Conservation (phyloP, 2,888 invertebrate species). For the Anthophora plumipes region DNA sequence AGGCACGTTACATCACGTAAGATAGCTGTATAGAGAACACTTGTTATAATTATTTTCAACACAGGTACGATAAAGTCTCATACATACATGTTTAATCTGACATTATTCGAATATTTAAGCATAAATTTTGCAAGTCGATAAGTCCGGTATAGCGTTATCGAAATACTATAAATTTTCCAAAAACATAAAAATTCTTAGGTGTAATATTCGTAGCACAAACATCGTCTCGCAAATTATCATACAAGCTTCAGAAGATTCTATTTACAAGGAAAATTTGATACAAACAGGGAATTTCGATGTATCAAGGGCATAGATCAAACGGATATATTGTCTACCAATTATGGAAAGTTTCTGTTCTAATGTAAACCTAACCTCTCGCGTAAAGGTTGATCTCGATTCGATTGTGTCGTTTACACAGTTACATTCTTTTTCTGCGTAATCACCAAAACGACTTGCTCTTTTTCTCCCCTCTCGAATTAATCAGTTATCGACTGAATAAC, state of each 20-base stretch:
- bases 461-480: constrained; percentile 5
- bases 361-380: constrained; percentile 3
- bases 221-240: not conserved
- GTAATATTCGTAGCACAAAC: not conserved
- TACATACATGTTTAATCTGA: not conserved
- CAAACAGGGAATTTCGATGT: not conserved
- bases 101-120: not conserved
- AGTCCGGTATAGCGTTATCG: not conserved
- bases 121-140: not conserved
- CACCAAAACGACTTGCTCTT: not conserved
- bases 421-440: not conserved
- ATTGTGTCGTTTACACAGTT: not conserved
- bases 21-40: not conserved
- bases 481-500: constrained; percentile 38
- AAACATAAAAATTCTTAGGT: not conserved
- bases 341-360: constrained; percentile 25
- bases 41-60: not conserved
- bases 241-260: not conserved
- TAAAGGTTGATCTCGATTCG: constrained; percentile 33
- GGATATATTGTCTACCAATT: not conserved
- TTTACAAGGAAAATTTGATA: not conserved
- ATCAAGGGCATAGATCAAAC: not conserved
- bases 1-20: not conserved
- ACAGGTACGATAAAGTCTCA: not conserved
- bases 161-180: not conserved